A percentile compares a stretch with the other conserved stretches of the same genome.
Evolutionary conservation across 2,888 invertebrate species (phyloP).

Genomic region (Heliconius aoede): DNA sequence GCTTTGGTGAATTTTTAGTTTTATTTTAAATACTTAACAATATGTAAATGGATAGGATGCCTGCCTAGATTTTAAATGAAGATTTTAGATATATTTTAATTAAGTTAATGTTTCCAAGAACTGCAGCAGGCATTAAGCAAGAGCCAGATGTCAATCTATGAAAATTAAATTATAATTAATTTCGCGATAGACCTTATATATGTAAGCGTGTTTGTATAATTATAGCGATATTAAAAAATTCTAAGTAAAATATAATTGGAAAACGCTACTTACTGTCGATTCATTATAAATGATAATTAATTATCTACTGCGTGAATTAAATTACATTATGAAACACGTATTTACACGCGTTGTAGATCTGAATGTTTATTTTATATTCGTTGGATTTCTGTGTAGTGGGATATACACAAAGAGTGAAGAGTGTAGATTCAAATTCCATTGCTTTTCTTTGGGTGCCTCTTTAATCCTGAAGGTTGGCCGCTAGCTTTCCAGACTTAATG

Average conservation of each 20-base stretch:
- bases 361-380: not conserved
- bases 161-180: slow-evolving; percentile 39
- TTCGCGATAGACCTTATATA: slow-evolving; percentile 15
- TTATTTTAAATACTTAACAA: slow-evolving; percentile 10
- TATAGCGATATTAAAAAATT: slow-evolving; percentile 1
- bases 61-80: slow-evolving; percentile 24
- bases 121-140: slow-evolving; percentile 28
- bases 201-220: slow-evolving; percentile 12
- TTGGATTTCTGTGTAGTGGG: not conserved
- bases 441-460: too few species aligned
- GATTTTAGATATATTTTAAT: slow-evolving; percentile 42
- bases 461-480: too few species aligned
- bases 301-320: not conserved
- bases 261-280: not conserved
- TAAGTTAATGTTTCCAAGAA: slow-evolving; percentile 41
- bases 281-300: not conserved
- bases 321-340: not conserved
- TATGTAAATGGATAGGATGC: too few species aligned
- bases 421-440: not conserved
- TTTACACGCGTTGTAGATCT: not conserved
- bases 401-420: too few species aligned
- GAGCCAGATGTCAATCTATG: slow-evolving; percentile 42
- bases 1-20: not conserved
- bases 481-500: too few species aligned
- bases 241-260: not conserved